These are phyloP conservation scores for Mimas tiliae DNA, from an alignment of 2,888 invertebrate species.

Conservation along the genomic window DNA sequence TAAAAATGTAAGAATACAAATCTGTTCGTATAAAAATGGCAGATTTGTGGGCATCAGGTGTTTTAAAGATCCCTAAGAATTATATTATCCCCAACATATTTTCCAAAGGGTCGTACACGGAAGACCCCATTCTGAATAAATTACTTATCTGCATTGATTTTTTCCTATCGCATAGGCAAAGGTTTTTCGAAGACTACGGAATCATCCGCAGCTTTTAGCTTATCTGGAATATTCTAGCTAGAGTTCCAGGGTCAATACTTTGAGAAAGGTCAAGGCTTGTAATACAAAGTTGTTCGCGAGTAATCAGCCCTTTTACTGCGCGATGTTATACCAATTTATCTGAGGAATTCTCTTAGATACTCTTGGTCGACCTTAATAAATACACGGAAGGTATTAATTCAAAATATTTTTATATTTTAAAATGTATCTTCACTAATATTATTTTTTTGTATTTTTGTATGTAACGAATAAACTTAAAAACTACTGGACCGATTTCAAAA, in stretches of 20 bases:
- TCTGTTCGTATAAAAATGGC: slow-evolving; percentile 38
- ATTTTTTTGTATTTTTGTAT: too few relatives aligned
- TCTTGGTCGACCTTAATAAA: not conserved
- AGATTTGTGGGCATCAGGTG: slow-evolving; percentile 74
- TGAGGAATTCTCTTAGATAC: not conserved
- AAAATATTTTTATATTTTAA: not conserved
- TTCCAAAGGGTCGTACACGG: slow-evolving; percentile 64
- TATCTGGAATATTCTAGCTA: slow-evolving; percentile 23
- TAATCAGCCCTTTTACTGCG: not conserved
- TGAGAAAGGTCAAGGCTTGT: slow-evolving; percentile 20
- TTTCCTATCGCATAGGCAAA: slow-evolving; percentile 54
- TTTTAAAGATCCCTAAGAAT: slow-evolving; percentile 72
- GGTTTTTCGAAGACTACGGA: slow-evolving; percentile 33
- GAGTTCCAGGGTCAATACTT: slow-evolving; percentile 14
- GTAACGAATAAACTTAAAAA: too few relatives aligned
- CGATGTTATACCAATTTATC: not conserved
- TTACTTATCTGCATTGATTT: slow-evolving; percentile 64
- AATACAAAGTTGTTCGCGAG: not conserved
- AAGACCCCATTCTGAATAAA: slow-evolving; percentile 75
- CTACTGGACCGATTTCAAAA: too few relatives aligned
- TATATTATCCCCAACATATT: slow-evolving; percentile 78
- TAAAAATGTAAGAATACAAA: slow-evolving; percentile 14
- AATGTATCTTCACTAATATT: too few relatives aligned
- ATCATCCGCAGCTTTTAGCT: slow-evolving; percentile 28
- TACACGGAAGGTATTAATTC: not conserved